A percentile compares a stretch with the other conserved stretches of the same genome.
Evolutionary conservation across 2,797 vertebrate species (phyloP).

Genomic region (Microhierax caerulescens): DNA sequence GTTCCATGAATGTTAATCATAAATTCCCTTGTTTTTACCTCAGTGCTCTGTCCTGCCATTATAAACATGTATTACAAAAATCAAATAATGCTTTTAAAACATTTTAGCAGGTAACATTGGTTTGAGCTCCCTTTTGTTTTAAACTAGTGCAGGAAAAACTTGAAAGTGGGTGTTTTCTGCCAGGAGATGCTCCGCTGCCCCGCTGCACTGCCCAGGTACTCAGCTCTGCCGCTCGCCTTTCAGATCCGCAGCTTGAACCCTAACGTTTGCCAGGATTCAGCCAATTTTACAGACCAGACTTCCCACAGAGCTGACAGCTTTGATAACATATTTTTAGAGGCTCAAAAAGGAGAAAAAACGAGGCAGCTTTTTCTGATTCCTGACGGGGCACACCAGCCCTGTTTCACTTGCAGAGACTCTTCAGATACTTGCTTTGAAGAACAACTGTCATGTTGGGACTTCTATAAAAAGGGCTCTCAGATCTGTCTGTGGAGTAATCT

Average conservation of each 20-base stretch:
- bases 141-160: background rate
- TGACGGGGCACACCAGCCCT: background rate
- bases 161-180: background rate
- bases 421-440: background rate
- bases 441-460: background rate
- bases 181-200: background rate
- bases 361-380: background rate
- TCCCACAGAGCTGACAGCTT: background rate
- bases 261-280: background rate
- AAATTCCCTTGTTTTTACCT: background rate
- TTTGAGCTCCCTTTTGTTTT: background rate
- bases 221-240: background rate
- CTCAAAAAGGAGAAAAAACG: background rate
- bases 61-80: background rate
- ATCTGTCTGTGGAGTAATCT: background rate
- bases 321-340: background rate
- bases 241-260: background rate
- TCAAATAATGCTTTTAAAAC: background rate
- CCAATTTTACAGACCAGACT: background rate
- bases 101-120: background rate
- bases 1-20: background rate
- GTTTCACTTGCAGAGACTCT: background rate
- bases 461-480: background rate
- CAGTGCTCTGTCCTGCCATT: background rate
- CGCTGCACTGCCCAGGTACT: background rate